These are phyloP conservation scores for Andrena praecox DNA, from an alignment of 2,888 invertebrate genomes.

Conservation along the genomic window DNA sequence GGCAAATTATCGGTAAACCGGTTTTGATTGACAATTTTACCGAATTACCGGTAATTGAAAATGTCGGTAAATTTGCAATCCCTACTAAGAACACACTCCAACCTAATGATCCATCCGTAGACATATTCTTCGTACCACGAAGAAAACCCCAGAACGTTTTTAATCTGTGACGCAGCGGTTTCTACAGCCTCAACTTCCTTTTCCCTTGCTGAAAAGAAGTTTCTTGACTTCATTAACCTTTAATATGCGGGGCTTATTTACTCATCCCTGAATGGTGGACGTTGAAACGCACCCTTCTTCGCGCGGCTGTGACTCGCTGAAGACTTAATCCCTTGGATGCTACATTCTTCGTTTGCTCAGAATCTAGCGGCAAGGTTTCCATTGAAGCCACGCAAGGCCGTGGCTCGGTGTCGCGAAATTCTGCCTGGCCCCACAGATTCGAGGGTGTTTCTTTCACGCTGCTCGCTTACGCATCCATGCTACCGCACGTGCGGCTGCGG, in stretches of 20 bases:
- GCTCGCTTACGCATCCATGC: constrained; percentile 43
- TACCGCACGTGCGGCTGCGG: constrained; percentile 43
- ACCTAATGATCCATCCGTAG: too few relatives aligned
- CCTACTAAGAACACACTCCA: too few relatives aligned
- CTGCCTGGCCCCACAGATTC: constrained; percentile 10
- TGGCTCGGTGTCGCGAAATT: constrained; percentile 1
- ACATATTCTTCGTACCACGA: neutral
- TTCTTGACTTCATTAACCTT: constrained; percentile 9
- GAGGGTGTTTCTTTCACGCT: constrained; percentile 22
- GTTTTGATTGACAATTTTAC: too few relatives aligned
- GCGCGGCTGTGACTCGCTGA: neutral
- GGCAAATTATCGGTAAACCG: too few relatives aligned
- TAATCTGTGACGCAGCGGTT: constrained; percentile 8
- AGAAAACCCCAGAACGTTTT: neutral
- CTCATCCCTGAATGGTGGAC: neutral
- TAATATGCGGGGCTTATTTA: constrained; percentile 5
- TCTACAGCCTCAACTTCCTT: neutral
- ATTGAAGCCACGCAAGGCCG: neutral
- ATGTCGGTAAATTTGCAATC: too few relatives aligned
- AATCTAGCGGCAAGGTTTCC: neutral
- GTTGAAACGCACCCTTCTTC: neutral
- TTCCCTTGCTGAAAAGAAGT: neutral
- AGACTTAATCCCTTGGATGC: neutral
- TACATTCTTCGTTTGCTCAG: neutral
- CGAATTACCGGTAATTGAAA: too few relatives aligned